Conservation (phyloP, 2,797 vertebrate genomes). For the Gadopsis bispinosus region DNA sequence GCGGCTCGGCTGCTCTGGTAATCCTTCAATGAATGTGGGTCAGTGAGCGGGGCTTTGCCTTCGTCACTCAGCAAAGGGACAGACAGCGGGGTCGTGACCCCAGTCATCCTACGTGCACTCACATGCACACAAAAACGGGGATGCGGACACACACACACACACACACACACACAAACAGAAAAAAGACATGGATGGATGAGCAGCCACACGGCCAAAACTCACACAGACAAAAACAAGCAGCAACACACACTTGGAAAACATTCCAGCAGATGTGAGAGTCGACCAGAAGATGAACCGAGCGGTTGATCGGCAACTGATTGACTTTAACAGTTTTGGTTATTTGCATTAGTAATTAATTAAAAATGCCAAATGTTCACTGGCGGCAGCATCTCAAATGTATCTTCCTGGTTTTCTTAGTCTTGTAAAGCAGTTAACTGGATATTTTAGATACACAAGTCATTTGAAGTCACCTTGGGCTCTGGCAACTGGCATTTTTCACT, state of each 20-base stretch:
- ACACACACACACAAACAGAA: conserved; percentile 8
- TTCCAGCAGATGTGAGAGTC: conserved; percentile 4
- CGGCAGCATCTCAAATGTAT: background rate
- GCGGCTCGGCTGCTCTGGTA: conserved; percentile 72
- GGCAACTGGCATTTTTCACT: background rate
- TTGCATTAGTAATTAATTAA: background rate
- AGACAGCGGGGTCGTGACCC: conserved; percentile 76
- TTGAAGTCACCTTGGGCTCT: background rate
- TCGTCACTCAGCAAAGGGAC: conserved; percentile 72
- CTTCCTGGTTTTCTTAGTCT: background rate
- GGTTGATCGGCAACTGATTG: background rate
- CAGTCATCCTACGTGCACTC: conserved; percentile 37
- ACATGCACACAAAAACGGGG: conserved; percentile 23
- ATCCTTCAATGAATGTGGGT: conserved; percentile 82
- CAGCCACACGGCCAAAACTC: conserved; percentile 42
- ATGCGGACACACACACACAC: background rate
- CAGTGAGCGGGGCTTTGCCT: conserved; percentile 73
- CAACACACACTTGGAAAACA: conserved; percentile 6
- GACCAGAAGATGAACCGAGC: background rate
- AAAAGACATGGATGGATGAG: conserved; percentile 43
- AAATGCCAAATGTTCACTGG: background rate
- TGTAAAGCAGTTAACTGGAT: background rate
- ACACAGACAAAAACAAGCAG: conserved; percentile 28
- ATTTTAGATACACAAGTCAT: too few relatives aligned
- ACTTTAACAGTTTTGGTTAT: background rate